Evolutionary conservation across 1,140 invertebrate species (phyloP).

Genomic region (Pseudomyrmex sp.): DNA sequence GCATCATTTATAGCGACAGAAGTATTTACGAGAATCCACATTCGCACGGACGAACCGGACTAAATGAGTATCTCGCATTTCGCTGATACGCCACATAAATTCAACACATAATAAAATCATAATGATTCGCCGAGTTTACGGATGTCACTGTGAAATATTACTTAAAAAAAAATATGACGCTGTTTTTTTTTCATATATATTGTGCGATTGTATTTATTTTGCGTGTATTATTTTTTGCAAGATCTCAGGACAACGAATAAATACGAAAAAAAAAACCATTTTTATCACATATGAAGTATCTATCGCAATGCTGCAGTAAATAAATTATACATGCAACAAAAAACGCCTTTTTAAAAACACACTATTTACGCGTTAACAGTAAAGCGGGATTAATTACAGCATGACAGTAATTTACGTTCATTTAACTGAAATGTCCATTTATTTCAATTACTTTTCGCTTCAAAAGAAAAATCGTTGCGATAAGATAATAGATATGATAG

Average conservation of each 20-base stretch:
- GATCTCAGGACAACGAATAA: not conserved
- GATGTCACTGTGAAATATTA: not conserved
- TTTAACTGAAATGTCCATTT: too few species aligned
- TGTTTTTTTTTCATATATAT: too few species aligned
- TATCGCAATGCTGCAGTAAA: too few species aligned
- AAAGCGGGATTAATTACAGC: too few species aligned
- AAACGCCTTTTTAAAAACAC: too few species aligned
- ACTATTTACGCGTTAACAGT: too few species aligned
- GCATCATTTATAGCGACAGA: not conserved
- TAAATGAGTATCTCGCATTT: not conserved
- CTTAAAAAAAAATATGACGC: not conserved
- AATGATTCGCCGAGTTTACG: not conserved
- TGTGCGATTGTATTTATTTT: too few species aligned
- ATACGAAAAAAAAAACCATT: too few species aligned
- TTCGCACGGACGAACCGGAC: not conserved
- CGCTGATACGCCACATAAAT: conserved; percentile 35
- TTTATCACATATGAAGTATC: too few species aligned
- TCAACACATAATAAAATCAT: conserved; percentile 21
- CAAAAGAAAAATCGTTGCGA: not conserved
- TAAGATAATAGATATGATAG: not conserved
- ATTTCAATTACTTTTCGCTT: conserved; percentile 9
- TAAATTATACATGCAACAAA: too few species aligned
- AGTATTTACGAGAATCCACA: conserved; percentile 5
- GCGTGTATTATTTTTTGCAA: too few species aligned
- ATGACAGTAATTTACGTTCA: too few species aligned